phyloP scores from a whole-genome alignment of 1,140 invertebrate genomes.

The Hycleus phaleratus region DNA sequence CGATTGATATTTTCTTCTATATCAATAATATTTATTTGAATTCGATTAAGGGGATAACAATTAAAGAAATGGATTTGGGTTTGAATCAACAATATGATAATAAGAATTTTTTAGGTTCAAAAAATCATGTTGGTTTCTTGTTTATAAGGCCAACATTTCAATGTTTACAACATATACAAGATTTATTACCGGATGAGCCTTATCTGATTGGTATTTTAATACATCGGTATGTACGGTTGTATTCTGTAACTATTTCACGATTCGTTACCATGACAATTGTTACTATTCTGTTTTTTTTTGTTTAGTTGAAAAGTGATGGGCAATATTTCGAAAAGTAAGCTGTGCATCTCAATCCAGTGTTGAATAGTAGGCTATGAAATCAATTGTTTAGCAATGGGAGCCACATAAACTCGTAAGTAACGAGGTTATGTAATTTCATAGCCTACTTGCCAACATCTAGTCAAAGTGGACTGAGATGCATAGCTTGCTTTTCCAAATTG shows the following conservation, averaged over 20 bases:
- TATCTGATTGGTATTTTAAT: conserved; percentile 75
- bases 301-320: neutral
- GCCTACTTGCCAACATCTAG: no score
- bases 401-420: no score
- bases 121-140: conserved; percentile 77
- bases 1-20: conserved; percentile 71
- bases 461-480: no score
- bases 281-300: neutral
- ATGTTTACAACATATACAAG: conserved; percentile 59
- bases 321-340: no score
- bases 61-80: conserved; percentile 66
- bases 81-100: conserved; percentile 44
- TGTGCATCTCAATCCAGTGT: no score
- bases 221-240: conserved; percentile 54
- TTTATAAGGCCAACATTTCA: conserved; percentile 78
- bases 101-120: conserved; percentile 63
- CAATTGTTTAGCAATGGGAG: no score
- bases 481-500: no score
- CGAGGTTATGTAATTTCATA: no score
- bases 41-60: conserved; percentile 64
- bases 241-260: no score
- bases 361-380: no score
- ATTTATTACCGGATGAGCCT: conserved; percentile 66
- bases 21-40: conserved; percentile 69
- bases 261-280: neutral